Conservation (phyloP, 2,888 invertebrate species). For the Chydorus sphaericus region DNA sequence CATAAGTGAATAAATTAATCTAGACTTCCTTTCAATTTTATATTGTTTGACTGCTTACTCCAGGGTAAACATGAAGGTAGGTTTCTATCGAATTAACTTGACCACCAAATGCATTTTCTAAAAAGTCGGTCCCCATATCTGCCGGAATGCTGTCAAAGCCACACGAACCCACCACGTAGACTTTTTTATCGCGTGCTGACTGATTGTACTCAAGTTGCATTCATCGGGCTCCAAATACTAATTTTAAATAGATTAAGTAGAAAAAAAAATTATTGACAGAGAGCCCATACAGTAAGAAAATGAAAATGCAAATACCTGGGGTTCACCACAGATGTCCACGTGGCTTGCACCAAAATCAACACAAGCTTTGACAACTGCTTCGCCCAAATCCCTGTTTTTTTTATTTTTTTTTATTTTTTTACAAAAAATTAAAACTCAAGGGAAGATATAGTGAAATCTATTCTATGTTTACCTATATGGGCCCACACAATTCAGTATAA, state of each 20-base stretch:
- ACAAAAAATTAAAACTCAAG: too few relatives aligned
- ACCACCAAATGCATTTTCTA: conserved; percentile 61
- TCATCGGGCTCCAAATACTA: conserved; percentile 70
- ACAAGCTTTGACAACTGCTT: conserved; percentile 77
- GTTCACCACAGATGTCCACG: conserved; percentile 87
- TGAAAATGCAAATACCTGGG: conserved; percentile 40
- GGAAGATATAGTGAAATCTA: neutral
- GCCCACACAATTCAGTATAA: conserved; percentile 84
- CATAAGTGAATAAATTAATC: too few relatives aligned
- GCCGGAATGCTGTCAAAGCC: conserved; percentile 86
- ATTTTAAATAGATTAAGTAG: too few relatives aligned
- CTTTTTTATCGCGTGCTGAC: conserved; percentile 56
- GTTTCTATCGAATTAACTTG: conserved; percentile 54
- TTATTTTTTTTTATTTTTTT: too few relatives aligned
- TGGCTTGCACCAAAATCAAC: conserved; percentile 66
- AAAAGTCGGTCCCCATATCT: conserved; percentile 69
- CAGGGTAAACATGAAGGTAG: conserved; percentile 36
- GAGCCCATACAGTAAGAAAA: too few relatives aligned
- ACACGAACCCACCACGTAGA: conserved; percentile 78
- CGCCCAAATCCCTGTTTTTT: conserved; percentile 50
- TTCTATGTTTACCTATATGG: conserved; percentile 44
- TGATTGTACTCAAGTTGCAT: conserved; percentile 70
- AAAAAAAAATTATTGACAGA: too few relatives aligned
- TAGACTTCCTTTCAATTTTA: too few relatives aligned
- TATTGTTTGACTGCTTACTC: too few relatives aligned